Conservation (phyloP, 2,888 invertebrate species). For the Pardosa pseudoannulata region DNA sequence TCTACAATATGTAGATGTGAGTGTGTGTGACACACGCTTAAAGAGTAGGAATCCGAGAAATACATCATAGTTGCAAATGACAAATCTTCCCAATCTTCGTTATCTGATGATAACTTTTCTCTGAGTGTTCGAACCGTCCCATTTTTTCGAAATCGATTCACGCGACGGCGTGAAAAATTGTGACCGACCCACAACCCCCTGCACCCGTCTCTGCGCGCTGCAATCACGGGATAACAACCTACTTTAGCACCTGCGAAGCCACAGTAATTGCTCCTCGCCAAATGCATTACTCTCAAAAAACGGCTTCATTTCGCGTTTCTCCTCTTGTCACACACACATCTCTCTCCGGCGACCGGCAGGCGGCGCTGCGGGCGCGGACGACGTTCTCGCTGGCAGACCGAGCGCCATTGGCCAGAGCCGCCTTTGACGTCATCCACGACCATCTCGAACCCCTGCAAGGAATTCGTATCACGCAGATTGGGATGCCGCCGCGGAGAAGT, state of each 20-base stretch:
- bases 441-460: neutral
- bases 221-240: slow-evolving; percentile 16
- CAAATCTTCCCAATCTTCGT: too few species aligned
- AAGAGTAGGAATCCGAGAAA: too few species aligned
- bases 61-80: too few species aligned
- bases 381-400: slow-evolving; percentile 1
- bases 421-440: slow-evolving; percentile 37
- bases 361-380: slow-evolving; percentile 46
- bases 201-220: neutral
- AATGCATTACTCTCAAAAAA: slow-evolving; percentile 31
- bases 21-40: too few species aligned
- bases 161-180: neutral
- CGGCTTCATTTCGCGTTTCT: slow-evolving; percentile 21
- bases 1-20: too few species aligned
- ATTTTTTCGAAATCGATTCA: neutral
- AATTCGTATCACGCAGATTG: slow-evolving; percentile 9
- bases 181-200: too few species aligned
- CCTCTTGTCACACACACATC: slow-evolving; percentile 5
- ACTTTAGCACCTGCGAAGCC: slow-evolving; percentile 57
- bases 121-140: too few species aligned
- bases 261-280: slow-evolving; percentile 45
- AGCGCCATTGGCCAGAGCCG: slow-evolving; percentile 32
- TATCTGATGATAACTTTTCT: too few species aligned
- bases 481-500: neutral
- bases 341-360: slow-evolving; percentile 32